Conservation (phyloP, 2,113 vertebrate species). For the Hippopotamus amphibius region DNA sequence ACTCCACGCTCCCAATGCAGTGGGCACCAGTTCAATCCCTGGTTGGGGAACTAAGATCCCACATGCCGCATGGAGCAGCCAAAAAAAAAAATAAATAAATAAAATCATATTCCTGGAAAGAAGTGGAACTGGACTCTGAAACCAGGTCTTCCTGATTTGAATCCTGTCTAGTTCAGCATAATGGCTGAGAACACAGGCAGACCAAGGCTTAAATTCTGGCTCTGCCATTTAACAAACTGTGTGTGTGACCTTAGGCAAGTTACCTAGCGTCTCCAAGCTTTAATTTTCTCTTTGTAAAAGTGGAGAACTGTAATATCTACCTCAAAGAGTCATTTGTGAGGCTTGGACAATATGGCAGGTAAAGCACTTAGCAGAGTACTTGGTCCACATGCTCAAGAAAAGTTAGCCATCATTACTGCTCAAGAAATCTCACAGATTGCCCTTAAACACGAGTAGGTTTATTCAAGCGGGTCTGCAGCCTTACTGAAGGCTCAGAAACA, state of each 20-base stretch:
- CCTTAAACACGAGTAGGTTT: neutral
- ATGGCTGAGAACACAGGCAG: neutral
- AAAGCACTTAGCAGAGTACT: neutral
- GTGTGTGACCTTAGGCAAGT: neutral
- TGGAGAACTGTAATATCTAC: neutral
- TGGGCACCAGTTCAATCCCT: too few relatives aligned
- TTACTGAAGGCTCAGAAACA: neutral
- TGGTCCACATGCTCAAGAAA: neutral
- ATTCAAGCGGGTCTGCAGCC: neutral
- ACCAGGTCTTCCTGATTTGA: neutral
- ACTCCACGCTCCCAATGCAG: too few relatives aligned
- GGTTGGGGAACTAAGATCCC: too few relatives aligned
- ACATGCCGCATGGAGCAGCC: too few relatives aligned
- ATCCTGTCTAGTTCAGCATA: neutral
- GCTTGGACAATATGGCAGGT: neutral
- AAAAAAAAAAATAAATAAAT: neutral
- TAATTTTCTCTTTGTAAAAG: neutral
- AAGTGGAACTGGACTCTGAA: neutral
- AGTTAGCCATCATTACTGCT: neutral
- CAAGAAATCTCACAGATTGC: neutral
- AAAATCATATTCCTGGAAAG: neutral
- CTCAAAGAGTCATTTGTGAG: neutral
- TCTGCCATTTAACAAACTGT: neutral
- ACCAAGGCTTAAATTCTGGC: neutral
- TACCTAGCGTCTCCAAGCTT: neutral